Conservation (phyloP, 2,888 invertebrate species). For the Eugnorisma glareosa region DNA sequence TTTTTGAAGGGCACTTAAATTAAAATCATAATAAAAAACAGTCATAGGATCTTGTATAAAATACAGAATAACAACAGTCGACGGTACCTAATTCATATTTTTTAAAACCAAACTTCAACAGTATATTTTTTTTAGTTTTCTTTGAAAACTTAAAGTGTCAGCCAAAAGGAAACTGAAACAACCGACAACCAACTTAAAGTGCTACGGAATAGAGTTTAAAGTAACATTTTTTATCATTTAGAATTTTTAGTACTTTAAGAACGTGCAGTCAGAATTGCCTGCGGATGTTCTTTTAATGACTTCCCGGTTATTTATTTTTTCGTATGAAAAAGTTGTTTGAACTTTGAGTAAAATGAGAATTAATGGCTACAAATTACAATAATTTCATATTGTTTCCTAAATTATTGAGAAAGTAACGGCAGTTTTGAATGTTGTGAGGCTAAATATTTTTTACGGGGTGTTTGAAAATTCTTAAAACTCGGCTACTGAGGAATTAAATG, state of each 20-base stretch:
- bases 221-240: conserved; percentile 63
- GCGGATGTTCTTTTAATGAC: conserved; percentile 69
- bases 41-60: conserved; percentile 38
- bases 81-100: conserved; percentile 59
- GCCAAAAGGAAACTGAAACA: conserved; percentile 45
- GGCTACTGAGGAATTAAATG: background rate
- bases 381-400: conserved; percentile 35
- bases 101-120: conserved; percentile 61
- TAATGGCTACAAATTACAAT: conserved; percentile 56
- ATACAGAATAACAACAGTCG: conserved; percentile 58
- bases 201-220: conserved; percentile 68
- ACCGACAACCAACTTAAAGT: conserved; percentile 62
- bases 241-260: conserved; percentile 61
- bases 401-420: conserved; percentile 23
- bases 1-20: conserved; percentile 34
- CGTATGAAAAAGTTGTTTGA: conserved; percentile 55
- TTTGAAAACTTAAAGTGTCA: conserved; percentile 67
- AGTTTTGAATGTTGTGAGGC: conserved; percentile 9
- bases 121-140: conserved; percentile 65
- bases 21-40: conserved; percentile 31
- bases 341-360: conserved; percentile 57
- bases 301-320: conserved; percentile 58
- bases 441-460: background rate
- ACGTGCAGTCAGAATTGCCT: conserved; percentile 60
- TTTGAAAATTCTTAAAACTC: conserved; percentile 12